Evolutionary conservation across 1,140 invertebrate species (phyloP), one percentile per base, ranked within the genome.

Genomic region (Anastrepha ludens): DNA sequence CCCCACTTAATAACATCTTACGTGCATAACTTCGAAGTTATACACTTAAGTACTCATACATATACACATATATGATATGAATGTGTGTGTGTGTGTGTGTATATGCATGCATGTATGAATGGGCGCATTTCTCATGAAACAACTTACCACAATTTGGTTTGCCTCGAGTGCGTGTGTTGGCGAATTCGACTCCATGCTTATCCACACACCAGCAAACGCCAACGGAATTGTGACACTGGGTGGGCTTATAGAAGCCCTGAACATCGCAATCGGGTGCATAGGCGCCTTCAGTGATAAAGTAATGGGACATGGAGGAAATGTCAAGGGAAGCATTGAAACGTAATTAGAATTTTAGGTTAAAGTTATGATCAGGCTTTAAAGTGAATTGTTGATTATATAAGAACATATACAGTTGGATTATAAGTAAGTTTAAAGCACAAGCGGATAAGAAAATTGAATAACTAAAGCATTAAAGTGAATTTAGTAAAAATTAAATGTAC

Each of bases 151-250:
- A 98, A 92, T 97, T 96, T 87, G 97, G 97, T 94, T 96, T 97
- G 90, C 97, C 97, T 91, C 96, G 95, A 86, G 96, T 97, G 91
- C 97, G 95, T 86, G 97, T 97, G 90, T 97, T 97, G 87, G 97
- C 95, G 90, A 96, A 96, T 94, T 98, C 97, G 47, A 97, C 97
- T 50, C 98, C 98, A 93, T 98, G 98, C 91, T 97, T 96, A 94
- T 98, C 97, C 70, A 98, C 97, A 94, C 98, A 98, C 98, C 98
- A 98, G 93, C 98, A 98, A 90, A 97, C 95, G 74, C 96, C 96
- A 13, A 97, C 96, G 62, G 96, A 95, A 88, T 95, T 95, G 94
- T 98, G 97, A 93, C 98, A 98, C 91, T 98, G 98, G 87, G 96
- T 96, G 87, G 97, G 95, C 88, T 96, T 95, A 93, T 97, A 98